A percentile compares a stretch with the other conserved stretches of the same genome.
phyloP scores from a whole-genome alignment of 2,113 vertebrate genomes.

The Cebidichthys violaceus region DNA sequence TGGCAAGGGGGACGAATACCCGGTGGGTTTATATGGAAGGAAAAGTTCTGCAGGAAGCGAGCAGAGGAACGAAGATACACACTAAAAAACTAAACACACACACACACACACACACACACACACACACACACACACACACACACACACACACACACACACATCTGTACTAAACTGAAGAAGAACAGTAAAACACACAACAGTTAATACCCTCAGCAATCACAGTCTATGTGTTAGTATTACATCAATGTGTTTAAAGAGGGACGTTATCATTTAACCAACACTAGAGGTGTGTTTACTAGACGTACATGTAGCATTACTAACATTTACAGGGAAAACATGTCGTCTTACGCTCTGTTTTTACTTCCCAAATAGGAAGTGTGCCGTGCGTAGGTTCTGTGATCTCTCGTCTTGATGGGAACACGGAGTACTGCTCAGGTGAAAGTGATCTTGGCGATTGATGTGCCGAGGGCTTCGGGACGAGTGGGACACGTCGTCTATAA shows the following conservation, averaged over 20 bases:
- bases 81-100: constrained; percentile 11
- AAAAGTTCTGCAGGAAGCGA: constrained; percentile 47
- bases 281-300: no score
- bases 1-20: constrained; percentile 66
- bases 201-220: background rate
- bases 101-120: no score
- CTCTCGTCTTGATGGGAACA: constrained; percentile 56
- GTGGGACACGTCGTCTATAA: no score
- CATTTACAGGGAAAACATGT: no score
- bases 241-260: no score
- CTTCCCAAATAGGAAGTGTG: background rate
- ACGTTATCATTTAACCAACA: no score
- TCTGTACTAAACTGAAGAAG: background rate
- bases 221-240: background rate
- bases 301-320: background rate
- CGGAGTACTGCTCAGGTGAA: constrained; percentile 64
- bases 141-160: no score
- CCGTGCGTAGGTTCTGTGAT: constrained; percentile 51
- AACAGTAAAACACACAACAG: background rate
- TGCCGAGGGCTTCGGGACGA: constrained; percentile 41
- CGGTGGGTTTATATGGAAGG: constrained; percentile 63
- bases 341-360: no score
- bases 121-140: no score
- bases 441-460: constrained; percentile 65
- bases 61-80: constrained; percentile 28